Conservation (phyloP, 1,140 invertebrate species). For the Brevipalpus yothersi region DNA sequence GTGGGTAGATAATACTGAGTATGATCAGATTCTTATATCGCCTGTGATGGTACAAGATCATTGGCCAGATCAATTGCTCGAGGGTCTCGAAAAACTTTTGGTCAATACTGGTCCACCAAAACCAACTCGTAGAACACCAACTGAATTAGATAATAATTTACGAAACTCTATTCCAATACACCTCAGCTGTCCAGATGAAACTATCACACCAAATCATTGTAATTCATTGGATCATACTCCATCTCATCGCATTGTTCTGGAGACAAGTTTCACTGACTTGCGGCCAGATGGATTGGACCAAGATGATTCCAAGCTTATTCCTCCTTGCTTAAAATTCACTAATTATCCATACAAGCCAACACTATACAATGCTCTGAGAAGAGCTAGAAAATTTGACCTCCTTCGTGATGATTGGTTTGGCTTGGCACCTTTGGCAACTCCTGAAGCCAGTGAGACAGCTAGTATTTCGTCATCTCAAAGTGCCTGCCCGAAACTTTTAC, state of each 20-base stretch:
- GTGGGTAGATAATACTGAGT: constrained; percentile 61
- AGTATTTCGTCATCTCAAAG: constrained; percentile 27
- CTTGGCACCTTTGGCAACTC: constrained; percentile 51
- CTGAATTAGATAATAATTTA: constrained; percentile 14
- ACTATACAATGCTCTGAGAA: constrained; percentile 3
- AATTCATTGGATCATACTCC: constrained; percentile 22
- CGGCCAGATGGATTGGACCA: constrained; percentile 10
- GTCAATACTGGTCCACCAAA: constrained; percentile 22
- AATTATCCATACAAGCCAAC: not conserved
- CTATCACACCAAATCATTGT: constrained; percentile 12
- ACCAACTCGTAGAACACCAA: constrained; percentile 16
- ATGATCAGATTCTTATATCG: constrained; percentile 71
- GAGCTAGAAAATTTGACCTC: constrained; percentile 5
- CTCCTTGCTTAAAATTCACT: constrained; percentile 10
- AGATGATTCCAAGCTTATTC: constrained; percentile 9
- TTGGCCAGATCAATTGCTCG: constrained; percentile 68
- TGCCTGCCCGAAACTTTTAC: constrained; percentile 5
- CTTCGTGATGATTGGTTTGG: constrained; percentile 31
- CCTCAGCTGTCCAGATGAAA: constrained; percentile 2
- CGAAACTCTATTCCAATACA: constrained; percentile 3
- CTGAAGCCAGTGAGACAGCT: constrained; percentile 54
- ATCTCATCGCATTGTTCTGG: constrained; percentile 33
- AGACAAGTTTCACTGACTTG: constrained; percentile 46
- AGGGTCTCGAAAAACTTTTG: constrained; percentile 42
- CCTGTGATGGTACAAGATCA: constrained; percentile 80